These are phyloP conservation scores for Athalia rosae DNA, from an alignment of 2,888 invertebrate species.

Conservation along the genomic window DNA sequence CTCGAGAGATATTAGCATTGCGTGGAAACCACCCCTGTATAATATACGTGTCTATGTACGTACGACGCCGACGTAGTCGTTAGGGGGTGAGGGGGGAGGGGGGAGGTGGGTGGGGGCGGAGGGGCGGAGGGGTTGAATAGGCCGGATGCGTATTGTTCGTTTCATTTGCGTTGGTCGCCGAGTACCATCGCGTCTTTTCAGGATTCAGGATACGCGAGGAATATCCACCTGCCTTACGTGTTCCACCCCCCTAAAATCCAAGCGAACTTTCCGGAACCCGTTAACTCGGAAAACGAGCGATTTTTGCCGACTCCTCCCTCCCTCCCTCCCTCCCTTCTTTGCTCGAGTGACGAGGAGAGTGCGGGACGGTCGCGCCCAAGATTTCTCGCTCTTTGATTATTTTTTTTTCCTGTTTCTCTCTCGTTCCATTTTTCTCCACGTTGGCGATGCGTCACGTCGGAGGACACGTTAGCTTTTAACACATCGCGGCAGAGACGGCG, in stretches of 20 bases:
- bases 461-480: no score
- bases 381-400: not conserved
- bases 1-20: no score
- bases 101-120: not conserved
- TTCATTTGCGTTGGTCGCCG: slow-evolving; percentile 42
- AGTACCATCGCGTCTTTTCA: slow-evolving; percentile 4
- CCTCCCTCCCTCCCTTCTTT: no score
- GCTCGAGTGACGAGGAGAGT: not conserved
- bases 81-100: not conserved
- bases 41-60: not conserved
- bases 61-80: not conserved
- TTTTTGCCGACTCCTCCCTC: no score
- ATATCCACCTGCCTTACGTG: not conserved
- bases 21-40: no score
- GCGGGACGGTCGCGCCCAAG: not conserved
- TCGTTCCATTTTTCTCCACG: not conserved
- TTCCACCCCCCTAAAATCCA: no score
- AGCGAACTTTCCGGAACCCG: no score
- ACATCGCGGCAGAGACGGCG: no score
- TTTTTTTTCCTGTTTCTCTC: not conserved
- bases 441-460: no score
- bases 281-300: no score
- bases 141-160: slow-evolving; percentile 44
- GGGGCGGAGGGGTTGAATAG: slow-evolving; percentile 20
- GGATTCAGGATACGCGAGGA: not conserved